phyloP scores from a whole-genome alignment of 2,797 vertebrate species.

The Poeciliopsis turneri region DNA sequence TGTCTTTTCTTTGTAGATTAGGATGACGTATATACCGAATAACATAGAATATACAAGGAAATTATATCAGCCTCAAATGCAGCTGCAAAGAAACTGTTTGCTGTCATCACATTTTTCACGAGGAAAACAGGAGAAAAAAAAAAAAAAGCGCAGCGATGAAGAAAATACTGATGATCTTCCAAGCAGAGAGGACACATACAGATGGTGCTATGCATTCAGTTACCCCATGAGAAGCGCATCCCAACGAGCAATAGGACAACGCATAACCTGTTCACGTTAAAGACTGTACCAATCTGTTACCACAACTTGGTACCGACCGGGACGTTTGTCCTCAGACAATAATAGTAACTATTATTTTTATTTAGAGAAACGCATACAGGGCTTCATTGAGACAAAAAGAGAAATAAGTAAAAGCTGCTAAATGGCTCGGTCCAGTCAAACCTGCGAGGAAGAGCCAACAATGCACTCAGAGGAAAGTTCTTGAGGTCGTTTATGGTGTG shows the following conservation, averaged over 20 bases:
- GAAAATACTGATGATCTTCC: slow-evolving; percentile 34
- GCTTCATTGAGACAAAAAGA: not conserved
- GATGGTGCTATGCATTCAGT: slow-evolving; percentile 81
- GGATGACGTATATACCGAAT: slow-evolving; percentile 36
- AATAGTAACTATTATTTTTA: slow-evolving; percentile 33
- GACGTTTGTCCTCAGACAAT: slow-evolving; percentile 28
- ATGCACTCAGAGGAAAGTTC: slow-evolving; percentile 61
- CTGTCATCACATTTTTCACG: slow-evolving; percentile 52
- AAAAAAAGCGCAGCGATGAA: slow-evolving; percentile 41
- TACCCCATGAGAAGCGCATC: slow-evolving; percentile 71
- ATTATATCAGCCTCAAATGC: slow-evolving; percentile 52
- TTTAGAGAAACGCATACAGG: slow-evolving; percentile 29
- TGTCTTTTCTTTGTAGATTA: slow-evolving; percentile 48
- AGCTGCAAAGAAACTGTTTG: slow-evolving; percentile 59
- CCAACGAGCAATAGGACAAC: slow-evolving; percentile 80
- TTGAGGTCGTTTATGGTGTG: slow-evolving; percentile 24
- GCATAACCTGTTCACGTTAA: slow-evolving; percentile 60
- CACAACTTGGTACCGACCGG: slow-evolving; percentile 24
- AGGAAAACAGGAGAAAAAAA: not conserved
- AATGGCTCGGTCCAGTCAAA: slow-evolving; percentile 42
- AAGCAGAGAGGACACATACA: slow-evolving; percentile 57
- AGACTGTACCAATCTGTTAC: slow-evolving; percentile 2
- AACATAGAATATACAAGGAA: slow-evolving; percentile 15
- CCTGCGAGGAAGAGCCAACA: slow-evolving; percentile 51
- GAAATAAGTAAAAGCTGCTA: slow-evolving; percentile 6